Base-by-base conservation (phyloP, 2,888 invertebrate genomes). In the Boloria selene region DNA sequence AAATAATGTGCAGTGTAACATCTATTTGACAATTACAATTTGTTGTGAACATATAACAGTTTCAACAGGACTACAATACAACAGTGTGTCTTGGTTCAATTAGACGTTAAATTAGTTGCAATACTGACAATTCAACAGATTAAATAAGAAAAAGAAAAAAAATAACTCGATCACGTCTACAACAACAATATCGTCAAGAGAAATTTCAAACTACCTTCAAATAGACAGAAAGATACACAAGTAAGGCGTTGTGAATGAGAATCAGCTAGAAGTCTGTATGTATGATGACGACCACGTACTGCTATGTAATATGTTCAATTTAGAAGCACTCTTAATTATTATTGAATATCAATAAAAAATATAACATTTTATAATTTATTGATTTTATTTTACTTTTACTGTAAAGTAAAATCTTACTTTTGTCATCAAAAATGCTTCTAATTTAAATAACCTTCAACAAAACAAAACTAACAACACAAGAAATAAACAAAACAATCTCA, bases 221-320 rank as follows among this genome's bases (percentile, higher is more conserved):
- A 89, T 79, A 90, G 66, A 69, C 69, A 66, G 90, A 90, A 88
- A 91, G 88, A 90, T 90, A 90, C 90, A 91, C 91, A 91, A 91
- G 91, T 91, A 91, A 91, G 90, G 88, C 87, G 75, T 87, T 84
- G 85, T 87, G 87, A 83, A 88, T 90, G 88, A 85, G 78, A 81
- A 83, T 83, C 75, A 66, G 56, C 71, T 84, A 86, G 87, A 88
- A 86, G 86, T 79, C 70, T 72, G 68, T 68, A 70, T 70, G 69
- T 55, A 60, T 66, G 62, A 75, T 77, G 72, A 74, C 69, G 68
- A 70, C 67, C 63, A 70, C 65, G 61, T 68, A 64, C 56, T 71
- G 64, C 61, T 65, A 66, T 59, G 59, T 45, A 13, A 22, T 56
- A 56, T n/a, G 10, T 22, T 55, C 7, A 38, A 38, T 42, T 55